Conservation (phyloP, 2,888 invertebrate species). For the Penaeus monodon region DNA sequence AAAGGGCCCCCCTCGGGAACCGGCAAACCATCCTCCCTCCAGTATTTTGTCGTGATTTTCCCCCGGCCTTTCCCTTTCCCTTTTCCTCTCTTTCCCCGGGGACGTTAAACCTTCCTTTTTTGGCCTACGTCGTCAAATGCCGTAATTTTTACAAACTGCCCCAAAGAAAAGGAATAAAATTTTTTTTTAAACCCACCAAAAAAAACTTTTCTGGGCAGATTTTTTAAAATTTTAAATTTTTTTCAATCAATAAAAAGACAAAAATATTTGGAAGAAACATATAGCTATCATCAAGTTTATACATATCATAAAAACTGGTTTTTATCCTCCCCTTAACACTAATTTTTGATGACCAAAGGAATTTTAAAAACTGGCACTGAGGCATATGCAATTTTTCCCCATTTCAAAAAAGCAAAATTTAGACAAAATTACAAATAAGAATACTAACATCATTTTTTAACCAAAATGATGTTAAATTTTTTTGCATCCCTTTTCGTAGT, state of each 20-base stretch:
- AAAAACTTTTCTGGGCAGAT: not conserved
- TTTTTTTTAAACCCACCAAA: conserved; percentile 1
- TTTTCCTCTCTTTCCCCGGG: conserved; percentile 75
- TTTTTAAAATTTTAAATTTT: not conserved
- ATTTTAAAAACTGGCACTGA: too few species aligned
- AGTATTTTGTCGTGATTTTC: conserved; percentile 86
- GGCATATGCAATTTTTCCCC: too few species aligned
- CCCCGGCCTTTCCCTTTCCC: conserved; percentile 86
- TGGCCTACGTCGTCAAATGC: conserved; percentile 87
- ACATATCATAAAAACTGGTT: too few species aligned
- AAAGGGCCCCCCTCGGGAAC: conserved; percentile 84
- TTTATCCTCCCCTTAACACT: too few species aligned
- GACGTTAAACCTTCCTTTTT: conserved; percentile 79
- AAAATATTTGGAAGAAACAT: too few species aligned
- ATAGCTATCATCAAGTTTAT: too few species aligned
- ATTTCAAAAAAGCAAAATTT: too few species aligned
- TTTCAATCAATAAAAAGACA: too few species aligned
- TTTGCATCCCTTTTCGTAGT: conserved; percentile 74
- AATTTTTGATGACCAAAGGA: too few species aligned
- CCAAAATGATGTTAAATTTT: too few species aligned
- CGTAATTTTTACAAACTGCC: conserved; percentile 83
- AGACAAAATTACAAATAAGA: too few species aligned
- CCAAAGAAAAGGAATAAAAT: conserved; percentile 71
- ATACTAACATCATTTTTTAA: too few species aligned
- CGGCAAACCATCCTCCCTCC: conserved; percentile 96